These are phyloP conservation scores for Gortyna flavago DNA, from an alignment of 2,888 invertebrate species.

Conservation along the genomic window DNA sequence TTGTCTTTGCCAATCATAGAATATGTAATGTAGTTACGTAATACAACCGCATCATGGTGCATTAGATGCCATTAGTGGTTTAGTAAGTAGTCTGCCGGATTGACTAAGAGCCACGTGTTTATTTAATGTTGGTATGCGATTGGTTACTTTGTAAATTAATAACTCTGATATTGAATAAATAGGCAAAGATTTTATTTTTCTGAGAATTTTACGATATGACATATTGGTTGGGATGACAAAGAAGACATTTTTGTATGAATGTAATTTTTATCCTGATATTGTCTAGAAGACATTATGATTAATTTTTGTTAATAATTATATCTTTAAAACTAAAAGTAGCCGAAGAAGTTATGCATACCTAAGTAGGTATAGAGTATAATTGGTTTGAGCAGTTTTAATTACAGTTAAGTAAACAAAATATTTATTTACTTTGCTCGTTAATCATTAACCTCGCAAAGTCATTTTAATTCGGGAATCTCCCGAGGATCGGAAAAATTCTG, in stretches of 20 bases:
- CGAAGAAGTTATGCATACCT: background rate
- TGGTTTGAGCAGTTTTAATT: background rate
- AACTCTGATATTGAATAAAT: background rate
- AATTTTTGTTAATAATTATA: background rate
- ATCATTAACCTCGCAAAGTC: background rate
- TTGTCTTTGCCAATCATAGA: background rate
- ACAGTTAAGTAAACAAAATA: background rate
- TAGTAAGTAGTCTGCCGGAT: background rate
- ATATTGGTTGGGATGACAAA: background rate
- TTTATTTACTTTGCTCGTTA: background rate
- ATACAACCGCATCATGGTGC: conserved; percentile 1
- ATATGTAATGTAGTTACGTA: background rate
- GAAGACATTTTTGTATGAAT: background rate
- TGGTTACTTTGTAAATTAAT: background rate
- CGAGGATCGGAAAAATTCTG: background rate
- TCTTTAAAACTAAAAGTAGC: background rate
- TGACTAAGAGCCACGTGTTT: background rate
- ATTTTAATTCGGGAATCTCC: background rate
- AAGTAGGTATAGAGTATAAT: background rate
- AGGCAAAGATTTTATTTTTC: background rate
- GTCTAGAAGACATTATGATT: background rate
- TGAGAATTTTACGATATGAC: background rate
- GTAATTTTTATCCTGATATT: background rate
- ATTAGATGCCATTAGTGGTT: conserved; percentile 26
- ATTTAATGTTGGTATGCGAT: background rate